Base-by-base conservation (phyloP, 64 coral and sea anemone genomes). In the Catalaphyllia jardinei region DNA sequence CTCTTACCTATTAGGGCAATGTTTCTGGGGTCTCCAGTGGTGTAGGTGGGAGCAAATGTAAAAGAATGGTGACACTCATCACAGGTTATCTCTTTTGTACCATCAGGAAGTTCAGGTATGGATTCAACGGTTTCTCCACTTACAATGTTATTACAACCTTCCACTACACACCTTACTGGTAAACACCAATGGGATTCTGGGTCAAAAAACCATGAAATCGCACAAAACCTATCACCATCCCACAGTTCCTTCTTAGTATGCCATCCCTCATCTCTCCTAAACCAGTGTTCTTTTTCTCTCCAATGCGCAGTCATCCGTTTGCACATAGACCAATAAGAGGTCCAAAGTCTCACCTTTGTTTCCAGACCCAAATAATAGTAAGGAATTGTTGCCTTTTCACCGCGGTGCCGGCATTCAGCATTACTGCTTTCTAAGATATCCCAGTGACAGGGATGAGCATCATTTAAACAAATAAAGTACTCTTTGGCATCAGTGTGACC, bases 321-420 rank as follows among this genome's bases (percentile, higher is more conserved):
- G 83, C 94, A 95, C 89, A 91, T 77, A 42, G 59, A 67, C 35
- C 24, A n/a, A 85, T 76, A 55, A 51, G 89, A 91, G 16, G 76
- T 60, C 94, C 94, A 91, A 46, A 67, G 88, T 76, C 83, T 95
- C 18, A 95, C 89, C 55, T 95, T 91, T 83, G 75, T 73, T 91
- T 95, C 62, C 50, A 95, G 89, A 52, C 85, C 93, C 42, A 95
- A 72, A 87, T 95, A 95, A 87, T 95, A 95, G 60, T 88, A 93
- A 27, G 71, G 54, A 77, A 89, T 73, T 31, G 79, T 67, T n/a
- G 67, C 87, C 62, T 72, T 77, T 29, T 86, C n/a, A 19, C 87
- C 92, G 85, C 92, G 78, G 72, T 94, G 79, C 5, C 79, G 64
- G 30, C 88, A 87, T 62, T 59, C 69, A 85, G 54, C 75, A 74